Evolutionary conservation across 2,797 vertebrate genomes (phyloP), one percentile per base, ranked within the genome.

Genomic region (Podarcis lilfordi): DNA sequence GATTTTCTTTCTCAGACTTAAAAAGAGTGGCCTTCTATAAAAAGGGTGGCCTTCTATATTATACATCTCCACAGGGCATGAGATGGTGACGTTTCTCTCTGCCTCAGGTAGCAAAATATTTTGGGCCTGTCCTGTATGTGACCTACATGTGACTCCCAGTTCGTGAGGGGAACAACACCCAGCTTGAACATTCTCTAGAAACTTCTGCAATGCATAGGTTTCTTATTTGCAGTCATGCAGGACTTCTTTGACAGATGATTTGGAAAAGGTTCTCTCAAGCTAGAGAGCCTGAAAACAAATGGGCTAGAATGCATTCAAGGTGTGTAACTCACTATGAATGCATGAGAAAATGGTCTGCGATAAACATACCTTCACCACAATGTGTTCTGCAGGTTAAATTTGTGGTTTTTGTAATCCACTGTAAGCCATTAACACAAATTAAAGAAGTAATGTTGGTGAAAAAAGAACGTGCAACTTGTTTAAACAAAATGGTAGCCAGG

Each of bases 381-480:
- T 3, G 3, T 82, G 35, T 69, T 76, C 45, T 40, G 4, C 40
- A 21, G 27, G 7, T 43, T 40, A 66, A 11, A 23, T 29, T 23
- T 43, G 27, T 25, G 8, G 61, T 27, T 64, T 66, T n/a, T 43
- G 32, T 19, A 55, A 45, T 17, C 8, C 10, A 5, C 8, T 43
- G 27, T 35, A 77, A 55, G 9, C 43, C 66, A 29, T 37, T 50
- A 75, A 92, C 90, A 82, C 45, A 55, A 92, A 55, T 3, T 11
- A 4, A 25, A 3, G 61, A 87, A 83, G 85, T 78, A n/a, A 15
- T 35, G 81, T n/a, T 40, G n/a, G 29, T 29, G 0, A 25, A 6
- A 17, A 84, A 10, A n/a, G 50, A 83, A 23, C 35, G 45, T 5
- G 68, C 92, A 77, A 0, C 4, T 88, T 93, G n/a, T 91, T 80